Evolutionary conservation across 1,140 invertebrate species (phyloP), one percentile per base, ranked within the genome.

Genomic region (Sminthurides bifidus): DNA sequence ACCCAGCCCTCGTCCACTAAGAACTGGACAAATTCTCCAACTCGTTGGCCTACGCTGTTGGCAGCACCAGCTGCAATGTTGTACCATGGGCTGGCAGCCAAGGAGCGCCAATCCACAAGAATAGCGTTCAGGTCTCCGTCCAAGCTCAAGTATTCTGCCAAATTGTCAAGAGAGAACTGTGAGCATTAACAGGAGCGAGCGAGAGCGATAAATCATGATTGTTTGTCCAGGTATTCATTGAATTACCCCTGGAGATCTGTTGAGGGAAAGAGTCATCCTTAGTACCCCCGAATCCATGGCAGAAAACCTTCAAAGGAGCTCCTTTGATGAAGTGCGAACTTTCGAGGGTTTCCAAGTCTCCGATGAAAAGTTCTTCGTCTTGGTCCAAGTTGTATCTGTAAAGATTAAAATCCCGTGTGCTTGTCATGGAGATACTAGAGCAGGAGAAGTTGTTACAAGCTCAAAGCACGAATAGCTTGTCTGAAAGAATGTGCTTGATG

Each of bases 71-170:
- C 56, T 17, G 56, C 56, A n/a, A 38, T 48, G 5, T 58, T 35
- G 26, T 58, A 56, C 48, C 48, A 57, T 8, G 50, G 50, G 15
- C 30, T 33, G 14, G 50, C 40, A 27, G 56, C 56, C 3, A 58
- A 21, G 3, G 3, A 3, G n/a, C 19, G 14, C 56, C 56, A 58
- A 17, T 58, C 50, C 1, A 58, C 35, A 1, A 49, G 14, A 38
- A 58, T 53, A 0, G 53, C 0, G 19, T 58, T 58, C 0, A 53
- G 24, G 15, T 46, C 21, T 0, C 26, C 29, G 0, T 2, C 10
- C 6, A 8, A 27, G 3, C 26, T 14, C 23, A 53, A 15, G 33
- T 37, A 58, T 23, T 43, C 50, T 52, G 30, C 0, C 33, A 52
- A 27, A 33, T 49, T 56, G n/a, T n/a, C n/a, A n/a, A n/a, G n/a